A percentile compares a stretch with the other conserved stretches of the same genome.
phyloP scores from a whole-genome alignment of 2,888 invertebrate genomes.

The Cepaea hortensis region DNA sequence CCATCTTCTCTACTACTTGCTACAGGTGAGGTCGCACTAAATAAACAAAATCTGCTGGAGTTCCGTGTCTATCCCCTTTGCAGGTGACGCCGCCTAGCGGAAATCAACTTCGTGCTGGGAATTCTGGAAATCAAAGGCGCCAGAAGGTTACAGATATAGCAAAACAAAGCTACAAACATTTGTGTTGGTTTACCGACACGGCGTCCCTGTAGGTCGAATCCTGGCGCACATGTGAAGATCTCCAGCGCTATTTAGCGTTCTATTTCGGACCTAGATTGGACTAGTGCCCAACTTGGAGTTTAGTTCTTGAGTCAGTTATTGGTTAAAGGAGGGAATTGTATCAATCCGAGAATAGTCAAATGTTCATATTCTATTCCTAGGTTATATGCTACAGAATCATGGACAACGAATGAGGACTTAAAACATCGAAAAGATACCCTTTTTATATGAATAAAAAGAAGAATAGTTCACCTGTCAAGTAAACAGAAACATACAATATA shows the following conservation, averaged over 20 bases:
- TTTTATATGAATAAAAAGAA: too few species aligned
- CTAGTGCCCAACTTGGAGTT: background rate
- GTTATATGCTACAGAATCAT: too few species aligned
- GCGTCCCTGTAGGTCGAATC: conserved; percentile 29
- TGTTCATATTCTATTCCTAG: too few species aligned
- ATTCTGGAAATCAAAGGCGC: conserved; percentile 19
- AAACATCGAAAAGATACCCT: too few species aligned
- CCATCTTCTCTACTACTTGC: conserved; percentile 1
- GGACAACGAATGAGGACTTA: too few species aligned
- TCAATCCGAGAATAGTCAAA: too few species aligned
- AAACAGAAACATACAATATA: too few species aligned
- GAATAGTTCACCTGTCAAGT: too few species aligned
- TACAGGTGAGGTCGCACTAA: conserved; percentile 5
- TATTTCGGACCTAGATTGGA: background rate
- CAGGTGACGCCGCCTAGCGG: conserved; percentile 10
- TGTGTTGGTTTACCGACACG: conserved; percentile 29
- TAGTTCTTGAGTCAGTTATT: background rate
- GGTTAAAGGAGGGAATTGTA: too few species aligned
- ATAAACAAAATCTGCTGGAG: conserved; percentile 27
- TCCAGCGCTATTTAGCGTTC: background rate
- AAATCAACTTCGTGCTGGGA: conserved; percentile 6
- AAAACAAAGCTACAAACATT: conserved; percentile 35
- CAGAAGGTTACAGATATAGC: conserved; percentile 22
- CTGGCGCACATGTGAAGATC: background rate
- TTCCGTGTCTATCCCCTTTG: conserved; percentile 1